Base-by-base conservation (phyloP, 2,888 invertebrate genomes). In the Frankliniella fusca region DNA sequence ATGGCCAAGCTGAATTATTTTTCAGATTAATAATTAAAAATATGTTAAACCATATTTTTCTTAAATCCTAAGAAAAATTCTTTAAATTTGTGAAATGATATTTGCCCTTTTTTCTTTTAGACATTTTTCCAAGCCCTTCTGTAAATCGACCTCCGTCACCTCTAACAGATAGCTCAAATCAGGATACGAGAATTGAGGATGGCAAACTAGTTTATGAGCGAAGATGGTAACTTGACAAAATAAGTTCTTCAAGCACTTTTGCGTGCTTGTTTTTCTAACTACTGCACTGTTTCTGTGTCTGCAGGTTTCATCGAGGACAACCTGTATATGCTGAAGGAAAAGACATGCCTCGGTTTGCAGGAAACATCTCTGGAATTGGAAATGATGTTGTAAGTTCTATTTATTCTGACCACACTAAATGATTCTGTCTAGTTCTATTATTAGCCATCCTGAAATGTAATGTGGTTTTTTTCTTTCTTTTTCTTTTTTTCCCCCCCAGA, bases 161-260 rank as follows among this genome's bases (percentile, higher is more conserved):
- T 81, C 82, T 86, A 27, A 86, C 85, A 82, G 88, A 88, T 80
- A 81, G 61, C 27, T 49, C 83, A 83, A 79, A 81, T 49, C 81
- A 84, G 80, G 97, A 97, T 86, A 95, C 96, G 8, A 92, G 95
- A 84, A 96, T 98, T 85, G 98, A 98, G 89, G 97, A 97, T 89
- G 97, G 97, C 82, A 97, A 97, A 89, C 90, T 98, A 83, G 90
- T 96, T 86, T 97, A 96, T 89, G 97, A 98, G 89, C 92, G 97
- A 84, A 92, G 96, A 87, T 98, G 98, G 98, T 92, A 86, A 86
- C 84, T 83, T 83, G 80, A 81, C 83, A 82, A 82, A 65, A 83
- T 83, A 81, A 84, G 80, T 83, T 80, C 28, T 82, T 83, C 48
- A 65, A 81, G 38, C 65, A 27, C 27, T 82, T 83, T 23, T 81